Percentiles rank a stretch among this genome's conserved stretches.
These are phyloP conservation scores for Cyprinodon diabolis DNA, from an alignment of 2,797 vertebrate species.

Conservation along the genomic window DNA sequence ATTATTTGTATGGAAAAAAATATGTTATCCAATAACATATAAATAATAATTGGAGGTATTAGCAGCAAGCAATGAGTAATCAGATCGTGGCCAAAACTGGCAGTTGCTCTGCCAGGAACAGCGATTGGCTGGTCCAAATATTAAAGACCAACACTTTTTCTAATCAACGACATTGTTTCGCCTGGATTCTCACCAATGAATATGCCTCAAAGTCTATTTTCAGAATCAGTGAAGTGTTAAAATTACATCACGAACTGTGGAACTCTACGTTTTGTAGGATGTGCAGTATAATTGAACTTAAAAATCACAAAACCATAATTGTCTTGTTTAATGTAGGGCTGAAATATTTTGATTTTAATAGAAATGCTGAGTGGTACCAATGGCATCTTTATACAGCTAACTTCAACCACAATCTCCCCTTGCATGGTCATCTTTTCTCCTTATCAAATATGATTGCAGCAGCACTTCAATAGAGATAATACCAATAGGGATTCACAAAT, in stretches of 20 bases:
- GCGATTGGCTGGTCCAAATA: background rate
- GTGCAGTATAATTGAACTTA: background rate
- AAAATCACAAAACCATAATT: background rate
- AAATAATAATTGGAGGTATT: no score
- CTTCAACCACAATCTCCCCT: conserved; percentile 17
- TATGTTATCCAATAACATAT: no score
- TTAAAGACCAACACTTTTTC: background rate
- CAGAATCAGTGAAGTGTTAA: background rate
- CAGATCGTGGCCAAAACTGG: no score
- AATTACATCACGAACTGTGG: background rate
- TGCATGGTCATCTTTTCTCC: conserved; percentile 20
- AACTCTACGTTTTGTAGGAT: background rate
- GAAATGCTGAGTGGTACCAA: background rate
- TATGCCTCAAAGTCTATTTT: background rate
- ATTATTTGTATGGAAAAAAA: no score
- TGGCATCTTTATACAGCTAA: conserved; percentile 11
- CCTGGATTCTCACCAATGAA: background rate
- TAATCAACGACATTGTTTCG: background rate
- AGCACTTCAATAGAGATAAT: conserved; percentile 14
- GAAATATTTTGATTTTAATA: background rate
- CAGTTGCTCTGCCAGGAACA: no score
- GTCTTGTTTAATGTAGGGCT: background rate
- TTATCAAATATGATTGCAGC: conserved; percentile 11
- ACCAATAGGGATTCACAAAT: conserved; percentile 20
- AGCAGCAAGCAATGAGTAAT: no score